phyloP scores from a whole-genome alignment of 2,113 vertebrate species.

The Cricetomys ansorgei region DNA sequence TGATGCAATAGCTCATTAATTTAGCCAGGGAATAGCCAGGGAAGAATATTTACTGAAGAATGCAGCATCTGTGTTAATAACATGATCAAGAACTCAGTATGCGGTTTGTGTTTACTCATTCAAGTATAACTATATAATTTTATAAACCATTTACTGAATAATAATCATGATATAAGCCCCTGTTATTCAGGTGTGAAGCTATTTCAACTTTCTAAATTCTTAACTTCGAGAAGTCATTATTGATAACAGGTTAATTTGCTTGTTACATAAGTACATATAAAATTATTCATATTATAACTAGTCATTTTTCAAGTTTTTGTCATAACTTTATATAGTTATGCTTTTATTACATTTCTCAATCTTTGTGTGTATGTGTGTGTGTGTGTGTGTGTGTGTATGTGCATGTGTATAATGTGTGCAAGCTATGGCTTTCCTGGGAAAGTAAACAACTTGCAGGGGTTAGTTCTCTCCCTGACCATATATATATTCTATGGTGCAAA shows the following conservation, averaged over 20 bases:
- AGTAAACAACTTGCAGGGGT: background rate
- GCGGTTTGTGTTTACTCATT: background rate
- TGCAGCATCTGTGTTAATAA: background rate
- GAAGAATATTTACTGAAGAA: background rate
- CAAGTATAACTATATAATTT: background rate
- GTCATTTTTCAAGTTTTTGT: background rate
- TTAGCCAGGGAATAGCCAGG: background rate
- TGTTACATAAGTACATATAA: background rate
- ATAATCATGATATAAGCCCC: background rate
- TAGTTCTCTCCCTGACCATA: background rate
- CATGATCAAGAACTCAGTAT: background rate
- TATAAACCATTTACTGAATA: constrained; percentile 8
- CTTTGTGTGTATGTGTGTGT: too few species aligned
- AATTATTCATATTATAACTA: background rate
- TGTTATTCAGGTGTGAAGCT: background rate
- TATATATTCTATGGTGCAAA: background rate
- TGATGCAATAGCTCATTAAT: background rate
- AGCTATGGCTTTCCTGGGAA: background rate
- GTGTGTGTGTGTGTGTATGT: background rate
- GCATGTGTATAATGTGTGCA: background rate
- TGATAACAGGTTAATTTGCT: background rate
- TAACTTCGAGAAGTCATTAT: background rate
- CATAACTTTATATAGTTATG: background rate
- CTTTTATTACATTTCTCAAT: background rate
- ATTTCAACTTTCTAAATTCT: background rate